Conservation (phyloP, 2,888 invertebrate genomes). For the Sycophila texana region DNA sequence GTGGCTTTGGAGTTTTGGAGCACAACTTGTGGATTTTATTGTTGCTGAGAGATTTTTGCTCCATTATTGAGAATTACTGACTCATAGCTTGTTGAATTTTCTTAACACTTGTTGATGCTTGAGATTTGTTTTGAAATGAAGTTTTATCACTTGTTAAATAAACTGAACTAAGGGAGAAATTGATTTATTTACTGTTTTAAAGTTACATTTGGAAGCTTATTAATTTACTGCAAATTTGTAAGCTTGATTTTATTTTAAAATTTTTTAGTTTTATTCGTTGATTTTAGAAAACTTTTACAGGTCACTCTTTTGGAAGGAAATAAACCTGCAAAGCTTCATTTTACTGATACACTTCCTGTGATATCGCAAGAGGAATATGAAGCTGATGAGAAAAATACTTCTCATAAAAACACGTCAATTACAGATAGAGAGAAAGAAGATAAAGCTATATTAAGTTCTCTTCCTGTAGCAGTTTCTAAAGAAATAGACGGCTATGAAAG, state of each 20-base stretch:
- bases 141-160: too few relatives aligned
- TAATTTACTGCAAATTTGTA: too few relatives aligned
- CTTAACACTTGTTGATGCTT: too few relatives aligned
- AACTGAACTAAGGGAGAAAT: too few relatives aligned
- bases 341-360: conserved; percentile 82
- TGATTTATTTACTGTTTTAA: too few relatives aligned
- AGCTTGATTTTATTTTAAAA: neutral
- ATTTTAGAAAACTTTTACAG: conserved; percentile 56
- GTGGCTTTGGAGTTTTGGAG: too few relatives aligned
- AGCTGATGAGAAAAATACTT: conserved; percentile 63
- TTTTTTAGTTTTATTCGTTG: neutral
- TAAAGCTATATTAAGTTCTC: conserved; percentile 67
- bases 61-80: too few relatives aligned
- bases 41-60: too few relatives aligned
- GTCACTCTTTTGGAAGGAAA: conserved; percentile 67
- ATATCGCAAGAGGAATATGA: conserved; percentile 82
- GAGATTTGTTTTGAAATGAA: too few relatives aligned
- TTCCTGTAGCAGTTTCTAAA: conserved; percentile 71
- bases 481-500: conserved; percentile 71
- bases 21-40: too few relatives aligned
- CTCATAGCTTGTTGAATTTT: too few relatives aligned
- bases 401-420: conserved; percentile 64
- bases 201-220: too few relatives aligned
- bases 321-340: conserved; percentile 76
- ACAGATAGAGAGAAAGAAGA: conserved; percentile 72